Evolutionary conservation across 2,888 invertebrate species (phyloP), one percentile per base, ranked within the genome.

Genomic region (Netelia melanura): DNA sequence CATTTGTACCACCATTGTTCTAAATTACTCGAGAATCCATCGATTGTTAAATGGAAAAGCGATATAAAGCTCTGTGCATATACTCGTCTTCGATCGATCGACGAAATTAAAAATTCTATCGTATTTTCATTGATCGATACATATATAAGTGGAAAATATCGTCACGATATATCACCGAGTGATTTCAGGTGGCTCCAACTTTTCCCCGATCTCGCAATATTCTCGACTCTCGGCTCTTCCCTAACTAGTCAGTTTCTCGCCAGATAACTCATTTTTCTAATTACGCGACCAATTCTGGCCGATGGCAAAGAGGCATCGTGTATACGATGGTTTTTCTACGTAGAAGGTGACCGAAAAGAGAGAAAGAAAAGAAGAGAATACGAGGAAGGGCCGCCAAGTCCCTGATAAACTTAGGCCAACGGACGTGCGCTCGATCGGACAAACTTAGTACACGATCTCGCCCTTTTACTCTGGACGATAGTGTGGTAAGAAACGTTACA

Each of bases 181-280:
- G 5, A 30, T 30, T 77, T 38, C n/a, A 38, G 23, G 30, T 25
- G 8, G 9, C 52, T 2, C 2, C 52, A 82, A 82, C 79, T 82
- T 79, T 85, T 82, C 21, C 44, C 74, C 58, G 14, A 48, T 10
- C 38, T 30, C 56, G 58, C 3, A 52, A 76, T 70, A 64, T 67
- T 54, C 56, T 30, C 44, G 83, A 72, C 83, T 80, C 56, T 48
- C 48, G 48, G 6, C 79, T 85, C 86, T 86, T 86, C 86, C 85
- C 87, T 91, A 91, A 91, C 91, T 89, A 92, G 88, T 84, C 83
- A 87, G 86, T 87, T 90, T 90, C 89, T 86, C 76, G 83, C 78
- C 83, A 67, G 89, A 88, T 92, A 93, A 93, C 93, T 93, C 92
- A 91, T 92, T 93, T 92, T 92, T 92, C 92, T 93, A 93, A 93